phyloP scores from a whole-genome alignment of 2,113 vertebrate genomes.

The Erpornis zantholeuca region DNA sequence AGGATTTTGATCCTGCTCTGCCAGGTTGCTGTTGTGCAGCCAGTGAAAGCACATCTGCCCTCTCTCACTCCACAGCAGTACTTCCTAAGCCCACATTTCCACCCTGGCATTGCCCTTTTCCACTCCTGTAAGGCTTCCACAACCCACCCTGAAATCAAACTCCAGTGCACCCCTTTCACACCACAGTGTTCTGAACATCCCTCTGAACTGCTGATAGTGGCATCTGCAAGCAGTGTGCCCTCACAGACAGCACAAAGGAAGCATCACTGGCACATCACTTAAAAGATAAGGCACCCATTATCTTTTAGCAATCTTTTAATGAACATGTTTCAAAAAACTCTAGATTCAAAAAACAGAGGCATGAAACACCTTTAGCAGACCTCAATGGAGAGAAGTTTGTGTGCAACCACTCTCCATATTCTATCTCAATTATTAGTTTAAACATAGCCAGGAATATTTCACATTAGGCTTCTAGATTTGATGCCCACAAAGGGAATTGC shows the following conservation, averaged over 20 bases:
- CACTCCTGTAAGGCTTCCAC: neutral
- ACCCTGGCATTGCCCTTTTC: neutral
- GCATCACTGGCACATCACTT: too few relatives aligned
- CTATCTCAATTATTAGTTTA: neutral
- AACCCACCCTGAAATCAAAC: neutral
- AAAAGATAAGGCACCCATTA: neutral
- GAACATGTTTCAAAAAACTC: neutral
- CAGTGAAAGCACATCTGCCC: neutral
- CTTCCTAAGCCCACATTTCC: neutral
- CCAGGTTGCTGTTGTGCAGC: neutral
- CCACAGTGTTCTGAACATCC: neutral
- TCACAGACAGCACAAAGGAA: rapidly evolving
- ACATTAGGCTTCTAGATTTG: neutral
- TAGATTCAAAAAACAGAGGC: neutral
- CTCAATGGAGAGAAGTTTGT: neutral
- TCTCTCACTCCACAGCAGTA: neutral
- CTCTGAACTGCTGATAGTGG: neutral
- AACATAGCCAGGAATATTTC: neutral
- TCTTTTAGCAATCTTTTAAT: neutral
- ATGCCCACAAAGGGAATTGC: neutral
- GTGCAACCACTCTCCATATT: neutral
- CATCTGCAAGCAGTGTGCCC: neutral
- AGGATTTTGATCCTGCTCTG: neutral
- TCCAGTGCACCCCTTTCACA: neutral
- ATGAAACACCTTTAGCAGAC: neutral